Evolutionary conservation across 2,888 invertebrate species (phyloP), one percentile per base, ranked within the genome.

Genomic region (Brenthis ino): DNA sequence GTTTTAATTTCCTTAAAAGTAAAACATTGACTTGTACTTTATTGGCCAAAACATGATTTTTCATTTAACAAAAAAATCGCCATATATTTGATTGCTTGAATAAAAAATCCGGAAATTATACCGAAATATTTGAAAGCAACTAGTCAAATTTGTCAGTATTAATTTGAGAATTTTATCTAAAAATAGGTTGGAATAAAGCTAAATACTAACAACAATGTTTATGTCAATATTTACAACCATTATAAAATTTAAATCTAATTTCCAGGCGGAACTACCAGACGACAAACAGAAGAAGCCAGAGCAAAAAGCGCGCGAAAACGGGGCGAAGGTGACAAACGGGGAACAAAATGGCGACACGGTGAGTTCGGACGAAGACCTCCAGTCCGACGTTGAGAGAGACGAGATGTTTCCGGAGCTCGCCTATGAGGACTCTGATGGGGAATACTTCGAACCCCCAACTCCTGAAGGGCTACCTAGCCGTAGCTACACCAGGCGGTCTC

Each of bases 381-480:
- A 74, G 58, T 74, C 69, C 33, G 69, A 67, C 24, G 71, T 75
- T 33, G 82, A 86, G 67, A 80, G 81, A 20, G 93, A 92, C 78
- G 92, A 92, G 71, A 77, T 87, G 82, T 93, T 89, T 84, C 93
- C 93, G 58, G 93, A 93, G 79, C 84, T 93, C 70, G 81, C 89
- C 51, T 93, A 93, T 74, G 93, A 90, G 64, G 93, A 92, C 37
- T 89, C 89, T 1, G 91, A 91, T 72, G 82, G 79, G 48, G 90
- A 88, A 73, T 77, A 79, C 70, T 85, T 83, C 71, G 89, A 89
- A 75, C 81, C 82, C 70, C 82, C 85, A 50, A 80, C 84, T 37
- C 80, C 82, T 2, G 85, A 85, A 68, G 80, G 78, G 57, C 79
- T 79, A 75, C 82, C 87, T 65, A 84, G 85, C 69, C 77, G 92